These are phyloP conservation scores for Pomacea canaliculata DNA, from an alignment of 2,888 invertebrate genomes.

Conservation along the genomic window DNA sequence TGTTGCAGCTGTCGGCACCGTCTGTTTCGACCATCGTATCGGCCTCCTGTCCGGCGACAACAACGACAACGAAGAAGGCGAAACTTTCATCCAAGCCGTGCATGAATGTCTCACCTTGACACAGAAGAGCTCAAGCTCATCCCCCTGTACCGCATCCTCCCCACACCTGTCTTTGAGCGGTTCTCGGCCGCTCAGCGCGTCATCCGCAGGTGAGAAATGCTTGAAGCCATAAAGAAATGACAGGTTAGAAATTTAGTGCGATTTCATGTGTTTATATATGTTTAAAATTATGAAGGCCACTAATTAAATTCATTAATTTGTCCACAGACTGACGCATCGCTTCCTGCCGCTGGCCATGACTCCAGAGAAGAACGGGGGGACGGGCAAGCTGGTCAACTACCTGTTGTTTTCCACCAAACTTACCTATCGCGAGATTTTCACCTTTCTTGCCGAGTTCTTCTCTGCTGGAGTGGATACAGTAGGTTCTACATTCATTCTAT, in stretches of 20 bases:
- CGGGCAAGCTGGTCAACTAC: conserved; percentile 3
- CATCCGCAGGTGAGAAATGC: conserved; percentile 14
- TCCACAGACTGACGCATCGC: not conserved
- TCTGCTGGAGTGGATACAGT: conserved; percentile 26
- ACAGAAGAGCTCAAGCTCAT: conserved; percentile 59
- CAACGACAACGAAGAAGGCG: conserved; percentile 38
- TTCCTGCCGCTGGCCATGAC: not conserved
- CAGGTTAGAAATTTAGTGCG: too few relatives aligned
- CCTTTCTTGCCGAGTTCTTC: conserved; percentile 26
- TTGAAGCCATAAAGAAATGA: too few relatives aligned
- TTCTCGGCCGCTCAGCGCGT: conserved; percentile 5
- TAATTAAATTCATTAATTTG: not conserved
- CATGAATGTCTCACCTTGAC: conserved; percentile 56
- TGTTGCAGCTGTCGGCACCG: conserved; percentile 54
- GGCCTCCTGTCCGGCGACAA: conserved; percentile 47
- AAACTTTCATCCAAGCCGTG: conserved; percentile 51
- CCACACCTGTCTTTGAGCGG: conserved; percentile 30
- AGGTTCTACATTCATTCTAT: not conserved
- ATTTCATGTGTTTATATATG: too few relatives aligned
- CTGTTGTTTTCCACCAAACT: conserved; percentile 15
- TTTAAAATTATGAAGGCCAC: too few relatives aligned
- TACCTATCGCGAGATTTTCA: conserved; percentile 17
- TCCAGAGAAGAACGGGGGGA: not conserved
- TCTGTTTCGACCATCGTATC: conserved; percentile 61
- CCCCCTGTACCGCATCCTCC: conserved; percentile 54